Evolutionary conservation across 1,140 invertebrate species (phyloP).

Genomic region (Metaphire vulgaris): DNA sequence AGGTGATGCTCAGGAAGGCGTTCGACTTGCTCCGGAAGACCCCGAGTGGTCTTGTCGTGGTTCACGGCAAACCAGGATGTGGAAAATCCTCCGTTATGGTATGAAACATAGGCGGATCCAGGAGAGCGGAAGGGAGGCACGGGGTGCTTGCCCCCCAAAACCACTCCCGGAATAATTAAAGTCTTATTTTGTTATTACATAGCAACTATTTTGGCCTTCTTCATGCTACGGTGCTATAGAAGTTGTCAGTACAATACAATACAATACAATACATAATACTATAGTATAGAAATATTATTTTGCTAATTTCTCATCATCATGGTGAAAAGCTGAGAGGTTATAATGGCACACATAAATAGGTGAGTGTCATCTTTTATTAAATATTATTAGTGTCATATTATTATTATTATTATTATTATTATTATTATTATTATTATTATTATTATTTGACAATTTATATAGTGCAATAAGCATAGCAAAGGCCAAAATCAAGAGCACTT

Average conservation of each 20-base stretch:
- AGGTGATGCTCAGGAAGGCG: conserved; percentile 40
- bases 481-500: too few species aligned
- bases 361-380: background rate
- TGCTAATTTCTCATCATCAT: background rate
- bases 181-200: background rate
- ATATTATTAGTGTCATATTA: too few species aligned
- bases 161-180: background rate
- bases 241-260: background rate
- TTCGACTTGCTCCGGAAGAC: conserved; percentile 36
- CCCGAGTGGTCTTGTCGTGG: conserved; percentile 37
- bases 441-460: too few species aligned
- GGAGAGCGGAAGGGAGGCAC: too few species aligned
- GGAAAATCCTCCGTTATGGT: conserved; percentile 52
- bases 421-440: too few species aligned
- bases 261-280: background rate
- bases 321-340: background rate
- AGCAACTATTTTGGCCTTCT: background rate
- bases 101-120: conserved; percentile 14
- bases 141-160: background rate
- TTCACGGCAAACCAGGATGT: conserved; percentile 48
- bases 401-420: background rate
- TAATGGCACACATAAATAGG: background rate
- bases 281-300: background rate
- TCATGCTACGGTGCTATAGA: background rate
- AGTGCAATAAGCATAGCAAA: too few species aligned